A percentile compares a stretch with the other conserved stretches of the same genome.
Conservation (phyloP, 2,888 invertebrate species). For the Coecobrya sp. region DNA sequence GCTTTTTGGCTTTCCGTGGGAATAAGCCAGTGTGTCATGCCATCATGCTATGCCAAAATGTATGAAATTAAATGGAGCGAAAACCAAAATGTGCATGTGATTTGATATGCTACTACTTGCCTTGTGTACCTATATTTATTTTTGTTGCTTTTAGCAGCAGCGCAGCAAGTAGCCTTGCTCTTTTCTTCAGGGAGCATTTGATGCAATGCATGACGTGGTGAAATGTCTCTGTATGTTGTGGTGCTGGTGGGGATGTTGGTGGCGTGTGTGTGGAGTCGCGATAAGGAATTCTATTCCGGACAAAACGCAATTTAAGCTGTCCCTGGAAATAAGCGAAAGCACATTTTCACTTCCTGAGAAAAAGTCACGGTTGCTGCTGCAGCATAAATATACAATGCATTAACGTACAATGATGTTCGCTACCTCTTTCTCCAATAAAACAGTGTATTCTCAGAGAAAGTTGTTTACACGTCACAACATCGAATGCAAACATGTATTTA, state of each 20-base stretch:
- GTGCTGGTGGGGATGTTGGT: not conserved
- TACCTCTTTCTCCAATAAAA: not conserved
- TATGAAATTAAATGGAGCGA: slow-evolving; percentile 74
- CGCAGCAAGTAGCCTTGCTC: not conserved
- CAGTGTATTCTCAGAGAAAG: not conserved
- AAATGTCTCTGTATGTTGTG: not conserved
- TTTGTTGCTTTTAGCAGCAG: slow-evolving; percentile 13
- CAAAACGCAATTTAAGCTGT: slow-evolving; percentile 70
- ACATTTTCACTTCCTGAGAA: slow-evolving; percentile 68
- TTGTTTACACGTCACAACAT: not conserved
- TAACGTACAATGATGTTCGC: not conserved
- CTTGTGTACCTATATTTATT: not conserved
- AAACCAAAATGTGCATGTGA: slow-evolving; percentile 64
- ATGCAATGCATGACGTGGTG: not conserved
- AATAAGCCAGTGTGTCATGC: slow-evolving; percentile 38
- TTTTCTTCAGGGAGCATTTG: slow-evolving; percentile 24
- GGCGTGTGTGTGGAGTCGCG: slow-evolving; percentile 52
- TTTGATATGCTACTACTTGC: slow-evolving; percentile 25
- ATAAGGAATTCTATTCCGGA: slow-evolving; percentile 60
- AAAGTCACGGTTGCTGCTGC: not conserved
- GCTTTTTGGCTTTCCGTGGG: slow-evolving; percentile 28
- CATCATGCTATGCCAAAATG: slow-evolving; percentile 58
- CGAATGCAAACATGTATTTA: slow-evolving; percentile 26
- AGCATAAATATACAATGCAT: not conserved
- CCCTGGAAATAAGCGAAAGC: slow-evolving; percentile 38